These are phyloP conservation scores for Mixornis gularis DNA, from an alignment of 2,113 vertebrate species.

Conservation along the genomic window DNA sequence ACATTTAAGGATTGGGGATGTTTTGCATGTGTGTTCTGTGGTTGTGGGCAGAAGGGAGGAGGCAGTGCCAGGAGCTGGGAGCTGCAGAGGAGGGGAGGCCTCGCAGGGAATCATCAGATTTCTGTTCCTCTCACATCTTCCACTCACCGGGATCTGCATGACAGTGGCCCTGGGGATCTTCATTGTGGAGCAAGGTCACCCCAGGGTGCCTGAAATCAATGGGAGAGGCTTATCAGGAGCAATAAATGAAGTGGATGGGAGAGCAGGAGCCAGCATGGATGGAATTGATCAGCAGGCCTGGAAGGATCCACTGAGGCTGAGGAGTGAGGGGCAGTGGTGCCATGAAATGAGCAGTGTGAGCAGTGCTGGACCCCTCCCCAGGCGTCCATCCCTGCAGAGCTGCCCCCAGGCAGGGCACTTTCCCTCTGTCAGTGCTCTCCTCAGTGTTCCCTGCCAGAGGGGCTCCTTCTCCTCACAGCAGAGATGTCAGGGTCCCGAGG, in stretches of 20 bases:
- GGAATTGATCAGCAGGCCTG: not conserved
- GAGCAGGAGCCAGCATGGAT: not conserved
- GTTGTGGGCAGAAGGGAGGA: not conserved
- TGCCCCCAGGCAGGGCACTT: not conserved
- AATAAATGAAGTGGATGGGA: not conserved
- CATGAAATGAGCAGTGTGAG: not conserved
- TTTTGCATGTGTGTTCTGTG: not conserved
- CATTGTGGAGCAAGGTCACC: not conserved
- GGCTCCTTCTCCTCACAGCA: not conserved
- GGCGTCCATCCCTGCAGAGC: not conserved
- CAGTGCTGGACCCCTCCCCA: not conserved
- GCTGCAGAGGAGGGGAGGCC: not conserved
- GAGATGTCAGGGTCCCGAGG: not conserved
- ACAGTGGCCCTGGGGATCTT: not conserved
- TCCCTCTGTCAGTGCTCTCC: not conserved
- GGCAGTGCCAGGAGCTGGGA: not conserved
- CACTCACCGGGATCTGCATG: not conserved
- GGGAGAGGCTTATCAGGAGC: not conserved
- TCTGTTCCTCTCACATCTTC: not conserved
- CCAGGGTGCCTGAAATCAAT: not conserved
- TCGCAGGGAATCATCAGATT: not conserved
- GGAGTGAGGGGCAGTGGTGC: not conserved
- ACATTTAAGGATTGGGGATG: constrained; percentile 49
- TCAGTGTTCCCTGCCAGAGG: not conserved
- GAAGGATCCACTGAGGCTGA: not conserved